phyloP scores from a whole-genome alignment of 2,888 invertebrate genomes.

The Drosophila diplacantha region DNA sequence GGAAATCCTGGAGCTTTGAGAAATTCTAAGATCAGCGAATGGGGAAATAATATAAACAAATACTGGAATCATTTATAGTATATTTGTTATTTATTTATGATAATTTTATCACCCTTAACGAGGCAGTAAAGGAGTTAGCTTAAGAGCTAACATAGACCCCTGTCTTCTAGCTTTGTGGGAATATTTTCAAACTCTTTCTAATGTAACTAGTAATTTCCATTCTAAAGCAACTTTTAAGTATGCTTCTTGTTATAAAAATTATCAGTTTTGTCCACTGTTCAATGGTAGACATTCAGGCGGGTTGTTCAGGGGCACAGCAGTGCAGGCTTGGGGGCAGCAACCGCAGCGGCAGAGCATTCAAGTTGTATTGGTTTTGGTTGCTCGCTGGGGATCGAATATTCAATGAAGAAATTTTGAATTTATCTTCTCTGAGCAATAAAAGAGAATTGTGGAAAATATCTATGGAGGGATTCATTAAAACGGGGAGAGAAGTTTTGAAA shows the following conservation, averaged over 20 bases:
- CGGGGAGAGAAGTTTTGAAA: background rate
- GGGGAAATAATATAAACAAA: too few relatives aligned
- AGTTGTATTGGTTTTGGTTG: conserved; percentile 39
- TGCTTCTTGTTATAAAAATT: background rate
- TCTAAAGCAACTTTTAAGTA: background rate
- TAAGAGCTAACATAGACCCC: background rate
- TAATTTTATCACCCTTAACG: background rate
- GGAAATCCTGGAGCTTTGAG: background rate
- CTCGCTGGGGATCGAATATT: conserved; percentile 36
- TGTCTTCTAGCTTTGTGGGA: background rate
- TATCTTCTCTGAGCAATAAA: conserved; percentile 18
- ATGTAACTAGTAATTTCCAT: background rate
- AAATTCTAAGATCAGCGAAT: background rate
- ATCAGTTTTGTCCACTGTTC: conserved; percentile 2
- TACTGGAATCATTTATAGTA: rapidly evolving
- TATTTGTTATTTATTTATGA: too few relatives aligned
- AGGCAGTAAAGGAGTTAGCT: background rate
- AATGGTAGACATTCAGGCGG: conserved; percentile 29
- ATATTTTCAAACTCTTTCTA: background rate
- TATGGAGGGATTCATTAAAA: background rate
- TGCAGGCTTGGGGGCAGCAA: conserved; percentile 21
- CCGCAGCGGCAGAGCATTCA: conserved; percentile 48
- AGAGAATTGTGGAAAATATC: conserved; percentile 2
- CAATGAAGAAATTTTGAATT: conserved; percentile 29
- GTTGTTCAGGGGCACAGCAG: conserved; percentile 7